A percentile compares a stretch with the other conserved stretches of the same genome.
Evolutionary conservation across 2,797 vertebrate genomes (phyloP).

Genomic region (Thaleichthys pacificus): DNA sequence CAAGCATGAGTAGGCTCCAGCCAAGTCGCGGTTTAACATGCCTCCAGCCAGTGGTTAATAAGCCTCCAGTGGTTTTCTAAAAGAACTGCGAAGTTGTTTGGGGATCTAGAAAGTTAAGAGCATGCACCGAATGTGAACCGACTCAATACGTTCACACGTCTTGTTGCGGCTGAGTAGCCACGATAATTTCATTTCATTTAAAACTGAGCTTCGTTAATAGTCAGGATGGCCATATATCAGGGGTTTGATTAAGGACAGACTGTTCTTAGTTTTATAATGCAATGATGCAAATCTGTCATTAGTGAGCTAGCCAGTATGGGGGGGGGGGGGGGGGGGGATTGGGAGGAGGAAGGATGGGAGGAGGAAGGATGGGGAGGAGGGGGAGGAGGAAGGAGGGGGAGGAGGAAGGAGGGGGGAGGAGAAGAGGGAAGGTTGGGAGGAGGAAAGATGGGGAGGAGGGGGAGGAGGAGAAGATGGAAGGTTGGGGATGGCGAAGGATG

Average conservation of each 20-base stretch:
- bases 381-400: background rate
- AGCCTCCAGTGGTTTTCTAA: slow-evolving; percentile 2
- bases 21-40: background rate
- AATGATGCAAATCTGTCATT: slow-evolving; percentile 3
- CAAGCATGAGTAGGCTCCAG: slow-evolving; percentile 10
- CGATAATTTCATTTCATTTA: slow-evolving; percentile 41
- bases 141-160: background rate
- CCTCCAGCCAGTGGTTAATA: background rate
- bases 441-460: background rate
- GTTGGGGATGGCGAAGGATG: background rate
- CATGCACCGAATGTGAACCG: background rate
- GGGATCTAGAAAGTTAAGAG: slow-evolving; percentile 26
- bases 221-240: slow-evolving; percentile 51
- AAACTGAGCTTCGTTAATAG: slow-evolving; percentile 38
- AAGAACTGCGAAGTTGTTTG: slow-evolving; percentile 10
- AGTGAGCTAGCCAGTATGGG: slow-evolving; percentile 6
- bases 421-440: background rate
- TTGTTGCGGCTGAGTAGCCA: slow-evolving; percentile 45
- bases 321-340: background rate
- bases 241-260: slow-evolving; percentile 22
- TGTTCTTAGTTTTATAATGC: slow-evolving; percentile 1
- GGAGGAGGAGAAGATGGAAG: background rate
- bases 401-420: background rate
- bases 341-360: background rate
- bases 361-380: background rate